These are phyloP conservation scores for Oscheius sp. DNA, from an alignment of 2,888 invertebrate species.

Conservation along the genomic window DNA sequence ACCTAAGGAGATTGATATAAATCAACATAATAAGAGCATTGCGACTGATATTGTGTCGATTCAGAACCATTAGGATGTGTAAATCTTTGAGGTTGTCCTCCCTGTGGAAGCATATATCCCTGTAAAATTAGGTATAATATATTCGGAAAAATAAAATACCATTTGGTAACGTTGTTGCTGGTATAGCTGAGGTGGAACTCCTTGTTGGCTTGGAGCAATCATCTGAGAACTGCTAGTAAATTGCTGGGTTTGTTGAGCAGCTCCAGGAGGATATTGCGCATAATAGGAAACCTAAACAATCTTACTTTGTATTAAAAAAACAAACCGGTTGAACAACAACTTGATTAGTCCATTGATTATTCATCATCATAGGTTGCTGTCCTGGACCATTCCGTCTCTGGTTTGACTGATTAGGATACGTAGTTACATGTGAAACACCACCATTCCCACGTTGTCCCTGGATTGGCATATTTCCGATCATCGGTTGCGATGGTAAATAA, in stretches of 20 bases:
- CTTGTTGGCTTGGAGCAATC: constrained; percentile 23
- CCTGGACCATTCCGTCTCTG: background rate
- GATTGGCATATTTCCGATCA: constrained; percentile 8
- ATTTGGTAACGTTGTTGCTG: constrained; percentile 26
- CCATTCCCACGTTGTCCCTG: background rate
- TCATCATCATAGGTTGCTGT: background rate
- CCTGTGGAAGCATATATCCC: constrained; percentile 27
- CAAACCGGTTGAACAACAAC: constrained; percentile 9
- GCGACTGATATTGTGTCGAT: constrained; percentile 4
- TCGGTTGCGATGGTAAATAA: background rate
- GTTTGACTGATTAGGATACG: background rate
- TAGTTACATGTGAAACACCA: background rate
- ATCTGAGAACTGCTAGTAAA: constrained; percentile 18
- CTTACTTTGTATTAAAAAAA: background rate
- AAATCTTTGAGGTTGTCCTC: background rate
- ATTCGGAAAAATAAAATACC: too few relatives aligned
- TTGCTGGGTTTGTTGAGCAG: constrained; percentile 22
- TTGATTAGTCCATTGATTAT: constrained; percentile 19
- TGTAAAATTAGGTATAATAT: background rate
- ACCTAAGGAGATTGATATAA: too few relatives aligned
- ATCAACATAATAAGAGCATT: too few relatives aligned
- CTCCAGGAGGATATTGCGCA: constrained; percentile 12
- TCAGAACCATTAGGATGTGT: background rate
- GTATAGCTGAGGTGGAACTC: constrained; percentile 11
- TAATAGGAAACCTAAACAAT: constrained; percentile 7